Conservation (phyloP, 1,140 invertebrate species). For the Mercenaria mercenaria region DNA sequence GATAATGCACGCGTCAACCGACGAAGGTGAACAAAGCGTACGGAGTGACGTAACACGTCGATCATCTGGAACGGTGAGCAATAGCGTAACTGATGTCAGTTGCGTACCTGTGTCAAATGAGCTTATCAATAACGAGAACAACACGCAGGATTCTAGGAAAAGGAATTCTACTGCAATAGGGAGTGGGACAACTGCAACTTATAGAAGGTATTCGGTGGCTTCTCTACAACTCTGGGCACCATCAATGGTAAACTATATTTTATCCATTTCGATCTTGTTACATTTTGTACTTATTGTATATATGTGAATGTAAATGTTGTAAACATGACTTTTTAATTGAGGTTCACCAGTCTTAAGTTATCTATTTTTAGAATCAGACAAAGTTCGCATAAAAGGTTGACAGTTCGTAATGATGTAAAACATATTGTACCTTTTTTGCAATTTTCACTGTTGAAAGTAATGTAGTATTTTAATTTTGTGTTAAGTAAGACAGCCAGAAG, state of each 20-base stretch:
- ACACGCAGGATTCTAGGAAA: neutral
- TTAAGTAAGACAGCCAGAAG: too few relatives aligned
- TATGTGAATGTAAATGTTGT: too few relatives aligned
- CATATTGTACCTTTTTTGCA: too few relatives aligned
- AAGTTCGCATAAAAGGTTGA: too few relatives aligned
- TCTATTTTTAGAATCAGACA: too few relatives aligned
- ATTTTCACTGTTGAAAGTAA: too few relatives aligned
- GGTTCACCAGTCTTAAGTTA: too few relatives aligned
- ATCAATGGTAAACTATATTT: slow-evolving; percentile 2
- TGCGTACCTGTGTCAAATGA: neutral
- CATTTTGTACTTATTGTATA: neutral
- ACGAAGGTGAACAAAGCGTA: neutral
- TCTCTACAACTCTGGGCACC: slow-evolving; percentile 13
- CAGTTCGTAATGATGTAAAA: too few relatives aligned
- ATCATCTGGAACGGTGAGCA: neutral
- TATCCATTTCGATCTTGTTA: neutral
- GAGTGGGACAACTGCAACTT: neutral
- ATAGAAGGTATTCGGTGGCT: slow-evolving; percentile 18
- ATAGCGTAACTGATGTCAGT: neutral
- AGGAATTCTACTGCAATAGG: neutral
- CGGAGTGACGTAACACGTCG: neutral
- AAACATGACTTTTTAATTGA: too few relatives aligned
- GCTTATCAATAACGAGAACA: neutral
- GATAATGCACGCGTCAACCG: neutral
- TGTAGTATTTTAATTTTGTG: too few relatives aligned